phyloP scores from a whole-genome alignment of 2,797 vertebrate species.

The Atherinosoma microstoma region DNA sequence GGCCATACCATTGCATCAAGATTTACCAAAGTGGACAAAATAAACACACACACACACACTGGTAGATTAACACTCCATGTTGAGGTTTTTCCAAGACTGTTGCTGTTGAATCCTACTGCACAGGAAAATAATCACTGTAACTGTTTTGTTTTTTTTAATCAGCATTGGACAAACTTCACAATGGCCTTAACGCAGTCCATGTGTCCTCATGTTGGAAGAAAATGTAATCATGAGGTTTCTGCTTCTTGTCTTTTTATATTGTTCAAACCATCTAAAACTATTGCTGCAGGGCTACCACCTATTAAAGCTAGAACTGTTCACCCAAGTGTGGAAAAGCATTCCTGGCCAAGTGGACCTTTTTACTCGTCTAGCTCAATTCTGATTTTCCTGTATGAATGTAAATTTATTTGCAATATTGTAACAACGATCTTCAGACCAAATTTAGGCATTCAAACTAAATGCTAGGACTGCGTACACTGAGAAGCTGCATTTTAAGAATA shows the following conservation, averaged over 20 bases:
- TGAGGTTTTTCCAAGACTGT: not conserved
- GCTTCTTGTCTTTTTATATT: not conserved
- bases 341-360: not conserved
- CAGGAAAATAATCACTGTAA: not conserved
- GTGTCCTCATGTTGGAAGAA: not conserved
- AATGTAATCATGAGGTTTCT: not conserved
- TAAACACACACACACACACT: no score
- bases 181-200: not conserved
- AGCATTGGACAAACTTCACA: not conserved
- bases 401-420: not conserved
- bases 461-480: not conserved
- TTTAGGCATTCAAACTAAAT: not conserved
- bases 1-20: not conserved
- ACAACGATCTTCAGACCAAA: not conserved
- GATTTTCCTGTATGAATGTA: constrained; percentile 6
- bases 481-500: not conserved
- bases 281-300: not conserved
- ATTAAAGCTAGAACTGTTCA: not conserved
- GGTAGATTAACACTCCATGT: not conserved
- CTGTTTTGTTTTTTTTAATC: not conserved
- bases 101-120: constrained; percentile 5
- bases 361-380: not conserved
- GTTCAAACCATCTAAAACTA: not conserved
- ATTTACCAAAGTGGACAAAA: not conserved
- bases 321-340: not conserved